A percentile compares a stretch with the other conserved stretches of the same genome.
phyloP scores from a whole-genome alignment of 1,140 invertebrate genomes.

The Papilio dardanus region DNA sequence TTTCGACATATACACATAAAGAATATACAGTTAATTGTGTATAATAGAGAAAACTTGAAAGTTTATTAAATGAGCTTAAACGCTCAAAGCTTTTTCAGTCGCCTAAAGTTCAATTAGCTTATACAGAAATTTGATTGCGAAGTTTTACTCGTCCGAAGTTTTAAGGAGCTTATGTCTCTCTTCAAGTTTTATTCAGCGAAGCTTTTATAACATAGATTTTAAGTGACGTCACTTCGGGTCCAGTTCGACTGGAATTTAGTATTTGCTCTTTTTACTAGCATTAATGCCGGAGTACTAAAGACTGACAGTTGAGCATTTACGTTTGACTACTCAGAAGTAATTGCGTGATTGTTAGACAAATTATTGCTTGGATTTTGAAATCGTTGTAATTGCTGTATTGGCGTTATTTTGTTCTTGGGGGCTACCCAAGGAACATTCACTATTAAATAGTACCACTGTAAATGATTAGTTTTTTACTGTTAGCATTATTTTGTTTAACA shows the following conservation, averaged over 20 bases:
- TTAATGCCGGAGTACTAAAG: background rate
- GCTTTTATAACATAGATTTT: constrained; percentile 41
- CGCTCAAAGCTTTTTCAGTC: constrained; percentile 60
- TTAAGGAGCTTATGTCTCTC: constrained; percentile 62
- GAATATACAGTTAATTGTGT: background rate
- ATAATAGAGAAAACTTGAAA: constrained; percentile 42
- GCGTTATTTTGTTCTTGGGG: no score
- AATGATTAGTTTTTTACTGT: constrained; percentile 2
- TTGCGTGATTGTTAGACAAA: no score
- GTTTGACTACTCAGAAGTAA: background rate
- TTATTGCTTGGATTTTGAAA: no score
- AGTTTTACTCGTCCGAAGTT: constrained; percentile 58
- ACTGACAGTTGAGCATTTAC: background rate
- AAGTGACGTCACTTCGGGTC: constrained; percentile 18
- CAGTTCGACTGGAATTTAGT: constrained; percentile 6
- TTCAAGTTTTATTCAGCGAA: constrained; percentile 49
- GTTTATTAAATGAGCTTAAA: constrained; percentile 61
- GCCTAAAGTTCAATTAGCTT: constrained; percentile 73
- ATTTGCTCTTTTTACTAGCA: constrained; percentile 22
- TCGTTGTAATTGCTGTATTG: no score
- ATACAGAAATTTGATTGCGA: constrained; percentile 72
- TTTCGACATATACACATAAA: background rate
- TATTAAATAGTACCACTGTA: no score
- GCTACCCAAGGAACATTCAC: no score
- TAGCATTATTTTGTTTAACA: background rate